Evolutionary conservation across 2,888 invertebrate species (phyloP), one percentile per base, ranked within the genome.

Genomic region (Catocala nupta): DNA sequence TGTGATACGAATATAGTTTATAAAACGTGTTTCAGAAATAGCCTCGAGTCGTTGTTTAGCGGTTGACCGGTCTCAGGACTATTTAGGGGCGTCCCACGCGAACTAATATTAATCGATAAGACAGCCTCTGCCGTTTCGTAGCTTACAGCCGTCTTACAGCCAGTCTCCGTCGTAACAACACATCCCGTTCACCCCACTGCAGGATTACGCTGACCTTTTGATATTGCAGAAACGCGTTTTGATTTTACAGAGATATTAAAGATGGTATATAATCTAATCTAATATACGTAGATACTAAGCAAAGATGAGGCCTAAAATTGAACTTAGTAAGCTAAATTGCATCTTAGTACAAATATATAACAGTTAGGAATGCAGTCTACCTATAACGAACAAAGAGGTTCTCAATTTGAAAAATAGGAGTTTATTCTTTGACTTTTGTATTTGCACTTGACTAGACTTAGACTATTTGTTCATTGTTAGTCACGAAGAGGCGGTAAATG

Each of bases 81-180:
- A 82, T 84, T 84, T 81, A 81, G 80, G 77, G 70, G 73, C 71
- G 73, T 79, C 77, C 74, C 73, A 73, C 79, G 71, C 69, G 70
- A 69, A 69, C 65, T 64, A 9, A 7, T 50, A 54, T 66, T 25
- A 78, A 83, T 86, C 84, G 81, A 86, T 84, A 75, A 57, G 39
- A 64, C 63, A 68, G 61, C 59, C 56, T 59, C 69, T 63, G 63
- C 59, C 49, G 55, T 36, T 48, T 54, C 60, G 67, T 58, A 62
- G 66, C 56, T 59, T 60, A 63, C 52, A 48, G 53, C 25, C 43
- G 55, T 45, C 25, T 45, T 13, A 11, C 16, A 16, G 33, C 39
- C 13, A 25, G 36, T 49, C 45, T 3, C 13, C 12, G 5, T 5
- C 36, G 11, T 5, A 25, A 25, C 25, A 25, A 25, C 25, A 25